These are phyloP conservation scores for Rhipidura dahli DNA, from an alignment of 2,113 vertebrate genomes.

Conservation along the genomic window DNA sequence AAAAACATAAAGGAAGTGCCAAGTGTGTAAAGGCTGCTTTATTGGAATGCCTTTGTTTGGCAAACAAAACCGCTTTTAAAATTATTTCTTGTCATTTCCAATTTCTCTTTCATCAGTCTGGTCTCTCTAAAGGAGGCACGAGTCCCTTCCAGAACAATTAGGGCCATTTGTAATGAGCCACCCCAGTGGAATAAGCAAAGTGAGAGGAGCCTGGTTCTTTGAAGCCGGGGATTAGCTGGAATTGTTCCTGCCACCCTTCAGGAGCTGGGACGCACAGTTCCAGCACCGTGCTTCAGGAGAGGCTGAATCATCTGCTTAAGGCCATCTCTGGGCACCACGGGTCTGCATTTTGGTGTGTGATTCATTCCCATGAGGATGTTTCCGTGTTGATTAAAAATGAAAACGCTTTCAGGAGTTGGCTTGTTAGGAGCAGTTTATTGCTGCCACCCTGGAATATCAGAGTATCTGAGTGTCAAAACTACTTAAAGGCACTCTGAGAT, in stretches of 20 bases:
- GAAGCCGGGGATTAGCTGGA: neutral
- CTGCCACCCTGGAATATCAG: neutral
- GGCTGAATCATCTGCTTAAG: neutral
- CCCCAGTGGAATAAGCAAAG: neutral
- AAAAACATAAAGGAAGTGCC: neutral
- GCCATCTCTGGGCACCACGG: neutral
- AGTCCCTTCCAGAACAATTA: neutral
- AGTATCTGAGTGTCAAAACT: neutral
- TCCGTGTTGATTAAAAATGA: neutral
- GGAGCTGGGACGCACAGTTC: neutral
- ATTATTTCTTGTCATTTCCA: neutral
- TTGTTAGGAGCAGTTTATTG: neutral
- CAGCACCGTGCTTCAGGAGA: neutral
- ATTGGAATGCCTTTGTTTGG: neutral
- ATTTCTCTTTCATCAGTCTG: neutral
- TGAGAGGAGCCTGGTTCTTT: neutral
- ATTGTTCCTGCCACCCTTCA: neutral
- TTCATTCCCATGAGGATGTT: neutral
- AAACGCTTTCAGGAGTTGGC: neutral
- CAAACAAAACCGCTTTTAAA: neutral
- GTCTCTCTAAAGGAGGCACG: neutral
- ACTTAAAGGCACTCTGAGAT: neutral
- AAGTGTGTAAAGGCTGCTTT: neutral
- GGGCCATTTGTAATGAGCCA: neutral
- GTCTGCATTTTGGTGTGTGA: neutral